Evolutionary conservation across 2,113 vertebrate species (phyloP).

Genomic region (Podarcis cretensis): DNA sequence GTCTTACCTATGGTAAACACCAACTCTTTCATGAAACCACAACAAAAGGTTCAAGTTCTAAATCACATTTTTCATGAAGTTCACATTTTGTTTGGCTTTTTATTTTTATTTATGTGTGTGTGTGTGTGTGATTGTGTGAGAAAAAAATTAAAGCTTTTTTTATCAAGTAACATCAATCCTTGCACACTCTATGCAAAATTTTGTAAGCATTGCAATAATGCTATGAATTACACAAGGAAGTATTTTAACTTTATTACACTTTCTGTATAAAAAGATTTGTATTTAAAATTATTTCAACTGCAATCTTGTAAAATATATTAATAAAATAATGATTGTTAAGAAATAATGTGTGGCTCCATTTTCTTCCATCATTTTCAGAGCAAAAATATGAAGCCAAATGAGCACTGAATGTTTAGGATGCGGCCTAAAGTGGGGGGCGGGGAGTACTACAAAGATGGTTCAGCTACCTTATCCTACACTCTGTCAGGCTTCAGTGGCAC

Average conservation of each 20-base stretch:
- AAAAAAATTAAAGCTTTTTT: slow-evolving; percentile 77
- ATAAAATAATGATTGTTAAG: slow-evolving; percentile 91
- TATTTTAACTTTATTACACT: slow-evolving; percentile 93
- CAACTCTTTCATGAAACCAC: slow-evolving; percentile 59
- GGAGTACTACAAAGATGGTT: too few species aligned
- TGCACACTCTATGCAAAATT: slow-evolving; percentile 94
- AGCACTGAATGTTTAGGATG: too few species aligned
- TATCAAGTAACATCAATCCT: slow-evolving; percentile 84
- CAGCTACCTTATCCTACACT: too few species aligned
- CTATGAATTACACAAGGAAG: slow-evolving; percentile 86
- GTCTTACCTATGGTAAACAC: slow-evolving; percentile 60
- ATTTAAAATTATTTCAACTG: slow-evolving; percentile 92
- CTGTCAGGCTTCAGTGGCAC: too few species aligned
- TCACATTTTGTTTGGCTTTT: slow-evolving; percentile 63
- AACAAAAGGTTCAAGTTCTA: slow-evolving; percentile 49
- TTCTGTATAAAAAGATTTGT: slow-evolving; percentile 91
- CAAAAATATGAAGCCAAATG: background rate
- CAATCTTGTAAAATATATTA: slow-evolving; percentile 93
- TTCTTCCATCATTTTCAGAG: background rate
- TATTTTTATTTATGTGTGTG: slow-evolving; percentile 70
- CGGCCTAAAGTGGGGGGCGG: too few species aligned
- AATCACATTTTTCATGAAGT: slow-evolving; percentile 55
- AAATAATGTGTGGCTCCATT: slow-evolving; percentile 56
- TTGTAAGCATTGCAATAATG: slow-evolving; percentile 91
- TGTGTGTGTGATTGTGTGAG: slow-evolving; percentile 68